Evolutionary conservation across 2,888 invertebrate species (phyloP), one percentile per base, ranked within the genome.

Genomic region (Salticus scenicus): DNA sequence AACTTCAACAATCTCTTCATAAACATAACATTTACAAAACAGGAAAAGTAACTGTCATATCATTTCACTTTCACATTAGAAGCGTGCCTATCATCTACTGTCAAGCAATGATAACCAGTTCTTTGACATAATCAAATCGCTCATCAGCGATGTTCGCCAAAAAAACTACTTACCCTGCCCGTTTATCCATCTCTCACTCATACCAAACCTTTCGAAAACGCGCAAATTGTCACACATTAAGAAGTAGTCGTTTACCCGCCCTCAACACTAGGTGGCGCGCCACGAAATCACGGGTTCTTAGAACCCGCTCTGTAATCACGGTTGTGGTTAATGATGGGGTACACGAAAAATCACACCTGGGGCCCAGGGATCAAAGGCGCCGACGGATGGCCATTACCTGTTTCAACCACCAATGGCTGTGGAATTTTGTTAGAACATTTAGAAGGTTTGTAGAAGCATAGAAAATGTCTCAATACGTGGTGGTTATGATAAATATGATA

Each of bases 211-310:
- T 47, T 2, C 1, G 42, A 47, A 57, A 30, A 66, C 64, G 12
- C 31, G 51, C 76, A 80, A 80, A 86, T 86, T 79, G 80, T 86
- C 86, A 74, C 86, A 78, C 86, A 86, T 86, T 86, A 86, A 74
- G 86, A 86, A 64, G 86, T 80, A 86, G 86, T 86, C 69, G 73
- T 78, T 86, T 20, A 66, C 78, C 80, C 86, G 86, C 80, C 86
- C 63, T 72, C 80, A 27, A 75, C 86, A 80, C 86, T 86, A 86
- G 86, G 86, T 86, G 86, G 86, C 86, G 86, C 78, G 30, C 51
- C 42, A 14, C 57, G 27, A 86, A 86, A 86, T 86, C 75, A 86
- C 64, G 80, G 86, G 80, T 72, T 72, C 66, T 30, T 41, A 28
- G 63, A 24, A 17, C 71, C 86, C 86, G 86, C 86, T 76, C 86